Percentiles rank a stretch among this genome's conserved stretches.
phyloP scores from a whole-genome alignment of 2,113 vertebrate species.

The Monopterus albus region DNA sequence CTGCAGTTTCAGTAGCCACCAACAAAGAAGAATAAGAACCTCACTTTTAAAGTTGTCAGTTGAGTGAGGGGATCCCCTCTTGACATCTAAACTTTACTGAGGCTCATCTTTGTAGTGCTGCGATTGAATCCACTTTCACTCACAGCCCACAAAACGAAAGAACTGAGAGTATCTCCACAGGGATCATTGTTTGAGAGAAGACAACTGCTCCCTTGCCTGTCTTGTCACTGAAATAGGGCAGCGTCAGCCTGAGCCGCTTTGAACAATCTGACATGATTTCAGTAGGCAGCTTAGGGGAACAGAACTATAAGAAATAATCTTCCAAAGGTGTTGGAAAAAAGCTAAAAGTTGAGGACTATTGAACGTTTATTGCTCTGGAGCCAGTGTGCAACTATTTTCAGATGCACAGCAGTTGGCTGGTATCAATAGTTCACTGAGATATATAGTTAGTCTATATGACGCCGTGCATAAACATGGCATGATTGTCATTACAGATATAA shows the following conservation, averaged over 20 bases:
- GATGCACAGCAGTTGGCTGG: constrained; percentile 23
- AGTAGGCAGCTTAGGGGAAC: constrained; percentile 70
- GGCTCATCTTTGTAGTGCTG: constrained; percentile 38
- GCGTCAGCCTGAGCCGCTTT: constrained; percentile 70
- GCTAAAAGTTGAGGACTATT: constrained; percentile 56
- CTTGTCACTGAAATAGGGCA: constrained; percentile 76
- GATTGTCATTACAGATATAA: not conserved
- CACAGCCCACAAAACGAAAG: constrained; percentile 26
- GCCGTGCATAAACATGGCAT: constrained; percentile 18
- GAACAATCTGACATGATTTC: constrained; percentile 74
- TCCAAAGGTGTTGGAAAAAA: constrained; percentile 75
- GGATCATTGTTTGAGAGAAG: constrained; percentile 48
- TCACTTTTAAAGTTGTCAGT: constrained; percentile 19
- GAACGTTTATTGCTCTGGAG: constrained; percentile 63
- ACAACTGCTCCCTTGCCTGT: constrained; percentile 55
- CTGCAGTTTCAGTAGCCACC: constrained; percentile 29
- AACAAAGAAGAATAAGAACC: constrained; percentile 18
- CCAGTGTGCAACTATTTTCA: constrained; percentile 37
- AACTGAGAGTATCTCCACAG: constrained; percentile 36
- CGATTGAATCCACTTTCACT: constrained; percentile 41
- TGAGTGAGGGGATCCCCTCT: constrained; percentile 53
- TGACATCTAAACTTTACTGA: constrained; percentile 48
- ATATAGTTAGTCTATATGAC: constrained; percentile 31
- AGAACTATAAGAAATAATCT: constrained; percentile 62
- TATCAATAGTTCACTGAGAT: constrained; percentile 28